phyloP scores from a whole-genome alignment of 1,140 invertebrate species.

The Penaeus indicus region DNA sequence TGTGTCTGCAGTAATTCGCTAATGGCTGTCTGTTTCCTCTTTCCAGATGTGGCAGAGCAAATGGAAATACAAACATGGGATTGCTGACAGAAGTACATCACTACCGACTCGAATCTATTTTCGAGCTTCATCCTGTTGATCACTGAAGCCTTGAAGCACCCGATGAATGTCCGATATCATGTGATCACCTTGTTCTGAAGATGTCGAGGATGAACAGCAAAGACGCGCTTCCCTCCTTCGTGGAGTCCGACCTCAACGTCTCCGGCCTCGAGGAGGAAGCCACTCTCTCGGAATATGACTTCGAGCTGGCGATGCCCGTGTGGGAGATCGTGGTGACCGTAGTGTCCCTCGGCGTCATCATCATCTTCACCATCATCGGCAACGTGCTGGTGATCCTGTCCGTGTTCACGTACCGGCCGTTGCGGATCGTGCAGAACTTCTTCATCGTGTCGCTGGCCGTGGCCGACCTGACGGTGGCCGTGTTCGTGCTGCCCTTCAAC shows the following conservation, averaged over 20 bases:
- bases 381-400: slow-evolving; percentile 96
- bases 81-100: no score
- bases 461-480: slow-evolving; percentile 93
- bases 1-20: no score
- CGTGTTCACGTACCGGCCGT: slow-evolving; percentile 94
- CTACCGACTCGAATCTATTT: no score
- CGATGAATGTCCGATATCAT: no score
- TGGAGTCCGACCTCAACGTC: slow-evolving; percentile 43
- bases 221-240: slow-evolving; percentile 25
- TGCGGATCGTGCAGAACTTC: slow-evolving; percentile 97
- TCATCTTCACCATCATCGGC: slow-evolving; percentile 90
- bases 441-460: slow-evolving; percentile 97
- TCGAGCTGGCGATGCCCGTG: slow-evolving; percentile 40
- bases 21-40: no score
- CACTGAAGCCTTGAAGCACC: no score
- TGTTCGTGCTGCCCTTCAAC: slow-evolving; percentile 95
- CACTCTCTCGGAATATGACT: neutral
- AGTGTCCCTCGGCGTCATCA: slow-evolving; percentile 82
- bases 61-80: no score
- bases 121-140: no score
- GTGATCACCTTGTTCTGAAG: neutral
- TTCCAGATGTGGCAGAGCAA: no score
- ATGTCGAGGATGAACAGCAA: slow-evolving; percentile 23
- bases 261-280: slow-evolving; percentile 36
- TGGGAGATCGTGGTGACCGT: slow-evolving; percentile 86